Conservation (phyloP, 2,888 invertebrate genomes). For the Ypsolopha scabrella region DNA sequence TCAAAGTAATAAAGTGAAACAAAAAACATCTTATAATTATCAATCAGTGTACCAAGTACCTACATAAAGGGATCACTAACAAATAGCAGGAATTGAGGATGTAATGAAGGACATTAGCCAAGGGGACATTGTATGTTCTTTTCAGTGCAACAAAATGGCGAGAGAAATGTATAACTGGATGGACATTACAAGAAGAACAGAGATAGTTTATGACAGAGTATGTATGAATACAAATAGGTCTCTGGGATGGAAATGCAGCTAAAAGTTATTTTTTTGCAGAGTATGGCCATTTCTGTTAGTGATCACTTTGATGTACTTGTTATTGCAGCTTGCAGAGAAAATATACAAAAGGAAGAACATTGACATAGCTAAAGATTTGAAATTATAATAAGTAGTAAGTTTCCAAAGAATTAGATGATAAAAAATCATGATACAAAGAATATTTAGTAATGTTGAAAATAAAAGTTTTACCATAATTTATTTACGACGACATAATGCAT, state of each 20-base stretch:
- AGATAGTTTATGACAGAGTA: constrained; percentile 85
- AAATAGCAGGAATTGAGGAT: constrained; percentile 75
- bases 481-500: too few relatives aligned
- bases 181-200: constrained; percentile 89
- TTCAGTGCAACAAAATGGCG: constrained; percentile 82
- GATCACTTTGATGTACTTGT: constrained; percentile 81
- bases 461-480: too few relatives aligned
- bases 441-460: too few relatives aligned
- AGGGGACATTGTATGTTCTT: constrained; percentile 74
- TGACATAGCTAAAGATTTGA: constrained; percentile 69
- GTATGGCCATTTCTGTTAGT: constrained; percentile 88
- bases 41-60: too few relatives aligned
- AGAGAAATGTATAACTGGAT: constrained; percentile 93
- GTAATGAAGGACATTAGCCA: constrained; percentile 72
- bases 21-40: too few relatives aligned
- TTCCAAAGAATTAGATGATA: too few relatives aligned
- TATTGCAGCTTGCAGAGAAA: constrained; percentile 78
- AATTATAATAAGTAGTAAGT: constrained; percentile 23
- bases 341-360: constrained; percentile 78
- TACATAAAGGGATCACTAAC: too few relatives aligned
- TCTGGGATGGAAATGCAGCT: constrained; percentile 73
- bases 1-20: too few relatives aligned
- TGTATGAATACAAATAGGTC: constrained; percentile 70
- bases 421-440: too few relatives aligned
- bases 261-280: constrained; percentile 72